Evolutionary conservation across 2,113 vertebrate genomes (phyloP).

Genomic region (Xiphias gladius): DNA sequence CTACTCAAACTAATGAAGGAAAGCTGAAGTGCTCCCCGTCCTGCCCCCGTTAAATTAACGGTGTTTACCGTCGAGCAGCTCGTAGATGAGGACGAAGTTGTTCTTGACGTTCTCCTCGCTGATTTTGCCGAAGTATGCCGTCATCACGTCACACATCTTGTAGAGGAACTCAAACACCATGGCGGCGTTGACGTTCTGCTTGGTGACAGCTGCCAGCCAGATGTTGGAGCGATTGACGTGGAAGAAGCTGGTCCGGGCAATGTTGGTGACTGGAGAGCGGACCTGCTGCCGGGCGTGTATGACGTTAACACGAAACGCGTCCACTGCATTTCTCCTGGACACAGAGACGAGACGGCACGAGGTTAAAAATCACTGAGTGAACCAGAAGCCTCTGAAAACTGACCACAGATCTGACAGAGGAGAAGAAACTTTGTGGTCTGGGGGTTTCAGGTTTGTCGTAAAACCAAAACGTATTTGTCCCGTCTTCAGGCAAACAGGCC

Average conservation of each 20-base stretch:
- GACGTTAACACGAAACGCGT: slow-evolving; percentile 95
- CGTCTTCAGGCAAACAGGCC: too few relatives aligned
- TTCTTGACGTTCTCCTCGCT: slow-evolving; percentile 97
- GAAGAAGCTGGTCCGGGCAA: slow-evolving; percentile 95
- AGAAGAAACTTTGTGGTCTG: too few relatives aligned
- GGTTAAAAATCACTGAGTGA: too few relatives aligned
- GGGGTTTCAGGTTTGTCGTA: too few relatives aligned
- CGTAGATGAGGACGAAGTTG: slow-evolving; percentile 96
- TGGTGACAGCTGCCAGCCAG: slow-evolving; percentile 95
- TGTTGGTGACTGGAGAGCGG: slow-evolving; percentile 95
- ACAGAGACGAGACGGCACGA: not conserved
- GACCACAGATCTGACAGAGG: not conserved
- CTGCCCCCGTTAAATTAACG: not conserved
- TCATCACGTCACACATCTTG: slow-evolving; percentile 97
- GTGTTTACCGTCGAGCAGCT: slow-evolving; percentile 90
- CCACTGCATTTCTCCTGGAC: slow-evolving; percentile 92
- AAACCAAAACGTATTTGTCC: too few relatives aligned
- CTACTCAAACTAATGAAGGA: not conserved
- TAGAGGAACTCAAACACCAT: slow-evolving; percentile 98
- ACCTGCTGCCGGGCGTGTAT: slow-evolving; percentile 96
- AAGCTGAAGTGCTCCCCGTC: not conserved
- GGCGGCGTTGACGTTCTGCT: slow-evolving; percentile 95
- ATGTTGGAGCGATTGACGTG: slow-evolving; percentile 96
- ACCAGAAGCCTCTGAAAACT: too few relatives aligned
- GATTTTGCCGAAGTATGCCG: slow-evolving; percentile 96